Percentiles rank a stretch among this genome's conserved stretches.
These are phyloP conservation scores for Trididemnum miniatum DNA, from an alignment of 23 tunicate genomes.

Conservation along the genomic window DNA sequence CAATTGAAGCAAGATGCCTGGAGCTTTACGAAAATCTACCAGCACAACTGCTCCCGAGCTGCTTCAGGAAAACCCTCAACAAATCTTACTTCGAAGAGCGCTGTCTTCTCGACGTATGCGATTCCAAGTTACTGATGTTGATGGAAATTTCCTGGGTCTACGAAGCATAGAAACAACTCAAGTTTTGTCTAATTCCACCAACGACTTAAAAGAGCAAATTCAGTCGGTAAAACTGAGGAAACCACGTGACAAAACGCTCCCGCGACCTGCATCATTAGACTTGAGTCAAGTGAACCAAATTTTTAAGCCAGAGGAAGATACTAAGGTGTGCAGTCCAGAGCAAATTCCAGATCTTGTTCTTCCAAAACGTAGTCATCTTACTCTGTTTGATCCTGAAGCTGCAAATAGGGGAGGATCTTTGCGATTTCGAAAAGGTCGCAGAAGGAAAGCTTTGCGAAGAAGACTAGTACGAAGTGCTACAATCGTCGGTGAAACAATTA, in stretches of 20 bases:
- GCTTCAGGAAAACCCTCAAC: not conserved
- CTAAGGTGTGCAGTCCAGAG: not conserved
- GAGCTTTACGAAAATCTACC: not conserved
- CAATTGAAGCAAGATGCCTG: too few relatives aligned
- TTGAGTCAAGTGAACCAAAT: not conserved
- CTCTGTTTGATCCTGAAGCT: not conserved
- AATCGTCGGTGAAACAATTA: constrained; percentile 15
- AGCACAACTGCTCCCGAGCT: not conserved
- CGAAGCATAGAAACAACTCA: not conserved
- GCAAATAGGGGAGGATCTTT: constrained; percentile 8
- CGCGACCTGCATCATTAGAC: constrained; percentile 11
- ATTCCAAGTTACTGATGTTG: not conserved
- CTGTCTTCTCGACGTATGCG: not conserved
- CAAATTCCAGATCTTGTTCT: not conserved
- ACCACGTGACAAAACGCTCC: not conserved
- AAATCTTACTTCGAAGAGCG: not conserved
- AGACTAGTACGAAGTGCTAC: constrained; percentile 17
- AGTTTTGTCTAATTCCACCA: not conserved
- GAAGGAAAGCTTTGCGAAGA: not conserved
- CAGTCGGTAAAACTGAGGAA: not conserved
- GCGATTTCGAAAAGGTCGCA: not conserved
- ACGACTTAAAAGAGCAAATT: not conserved
- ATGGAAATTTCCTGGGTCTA: not conserved
- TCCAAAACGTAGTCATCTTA: not conserved
- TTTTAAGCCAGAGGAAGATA: not conserved